phyloP scores from a whole-genome alignment of 1,140 invertebrate species.

The Caenorhabditis brenneri region DNA sequence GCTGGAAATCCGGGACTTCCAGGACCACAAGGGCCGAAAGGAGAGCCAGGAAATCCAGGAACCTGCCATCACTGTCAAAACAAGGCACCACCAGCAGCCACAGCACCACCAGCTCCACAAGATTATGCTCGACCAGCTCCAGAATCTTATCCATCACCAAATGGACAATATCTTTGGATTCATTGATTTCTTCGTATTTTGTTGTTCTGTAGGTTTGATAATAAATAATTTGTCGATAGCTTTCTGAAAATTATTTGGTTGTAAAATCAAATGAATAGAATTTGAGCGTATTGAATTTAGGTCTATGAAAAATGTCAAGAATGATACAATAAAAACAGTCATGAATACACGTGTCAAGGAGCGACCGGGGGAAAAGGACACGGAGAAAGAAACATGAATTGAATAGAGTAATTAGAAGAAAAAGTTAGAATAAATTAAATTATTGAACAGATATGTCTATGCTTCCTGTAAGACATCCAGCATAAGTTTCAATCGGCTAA shows the following conservation, averaged over 20 bases:
- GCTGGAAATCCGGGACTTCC: constrained; percentile 57
- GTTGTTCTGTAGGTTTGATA: no score
- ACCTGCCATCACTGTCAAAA: constrained; percentile 51
- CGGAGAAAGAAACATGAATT: no score
- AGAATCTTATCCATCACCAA: background rate
- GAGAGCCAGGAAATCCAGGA: constrained; percentile 55
- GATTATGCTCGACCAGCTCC: background rate
- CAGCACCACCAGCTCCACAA: background rate
- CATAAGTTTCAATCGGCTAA: background rate
- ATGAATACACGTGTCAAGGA: no score
- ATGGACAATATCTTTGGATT: constrained; percentile 46
- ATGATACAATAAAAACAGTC: no score
- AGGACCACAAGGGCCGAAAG: constrained; percentile 55
- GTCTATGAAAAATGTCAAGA: no score
- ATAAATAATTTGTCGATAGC: no score
- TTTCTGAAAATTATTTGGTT: no score
- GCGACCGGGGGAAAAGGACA: no score
- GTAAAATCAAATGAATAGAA: no score
- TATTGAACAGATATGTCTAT: background rate
- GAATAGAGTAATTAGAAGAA: no score
- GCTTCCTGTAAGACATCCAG: background rate
- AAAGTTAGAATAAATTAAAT: background rate
- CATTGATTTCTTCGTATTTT: background rate
- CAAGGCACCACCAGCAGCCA: no score
- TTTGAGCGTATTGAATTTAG: no score